Evolutionary conservation across 2,797 vertebrate species (phyloP).

Genomic region (Schizopygopsis malacanthus): DNA sequence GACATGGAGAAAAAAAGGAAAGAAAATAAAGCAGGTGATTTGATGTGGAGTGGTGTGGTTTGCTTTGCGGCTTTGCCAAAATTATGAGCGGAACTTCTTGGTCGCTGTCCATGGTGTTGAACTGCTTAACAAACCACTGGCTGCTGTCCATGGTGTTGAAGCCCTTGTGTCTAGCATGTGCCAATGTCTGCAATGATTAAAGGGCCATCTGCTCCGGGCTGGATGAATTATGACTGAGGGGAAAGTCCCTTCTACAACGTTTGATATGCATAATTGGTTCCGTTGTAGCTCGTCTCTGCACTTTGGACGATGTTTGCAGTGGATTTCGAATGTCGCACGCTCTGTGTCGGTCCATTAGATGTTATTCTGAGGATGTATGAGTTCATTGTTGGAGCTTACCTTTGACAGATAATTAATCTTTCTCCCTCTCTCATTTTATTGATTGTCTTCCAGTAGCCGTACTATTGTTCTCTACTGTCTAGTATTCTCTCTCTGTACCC

Average conservation of each 20-base stretch:
- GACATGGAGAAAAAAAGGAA: conserved; percentile 63
- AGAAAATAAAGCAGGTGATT: conserved; percentile 34
- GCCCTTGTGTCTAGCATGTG: conserved; percentile 41
- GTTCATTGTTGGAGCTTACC: conserved; percentile 36
- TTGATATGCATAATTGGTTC: conserved; percentile 54
- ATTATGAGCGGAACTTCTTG: conserved; percentile 13
- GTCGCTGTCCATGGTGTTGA: conserved; percentile 35
- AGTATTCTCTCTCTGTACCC: conserved; percentile 14
- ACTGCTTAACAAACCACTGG: conserved; percentile 41
- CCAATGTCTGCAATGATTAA: conserved; percentile 47
- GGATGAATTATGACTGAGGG: conserved; percentile 51
- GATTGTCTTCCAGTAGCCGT: conserved; percentile 11
- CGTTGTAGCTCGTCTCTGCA: conserved; percentile 46
- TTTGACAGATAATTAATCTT: conserved; percentile 33
- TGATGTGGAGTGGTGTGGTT: conserved; percentile 44
- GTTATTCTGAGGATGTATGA: conserved; percentile 43
- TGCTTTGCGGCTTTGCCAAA: conserved; percentile 38
- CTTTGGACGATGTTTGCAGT: conserved; percentile 44
- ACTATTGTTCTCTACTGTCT: conserved; percentile 16
- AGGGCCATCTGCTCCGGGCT: conserved; percentile 54
- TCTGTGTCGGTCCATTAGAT: conserved; percentile 16
- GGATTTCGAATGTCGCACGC: conserved; percentile 16
- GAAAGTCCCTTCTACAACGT: conserved; percentile 52
- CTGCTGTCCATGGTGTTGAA: conserved; percentile 39
- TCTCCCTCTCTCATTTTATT: conserved; percentile 28